Base-by-base conservation (phyloP, 2,113 vertebrate genomes). In the Stigmatopora nigra region DNA sequence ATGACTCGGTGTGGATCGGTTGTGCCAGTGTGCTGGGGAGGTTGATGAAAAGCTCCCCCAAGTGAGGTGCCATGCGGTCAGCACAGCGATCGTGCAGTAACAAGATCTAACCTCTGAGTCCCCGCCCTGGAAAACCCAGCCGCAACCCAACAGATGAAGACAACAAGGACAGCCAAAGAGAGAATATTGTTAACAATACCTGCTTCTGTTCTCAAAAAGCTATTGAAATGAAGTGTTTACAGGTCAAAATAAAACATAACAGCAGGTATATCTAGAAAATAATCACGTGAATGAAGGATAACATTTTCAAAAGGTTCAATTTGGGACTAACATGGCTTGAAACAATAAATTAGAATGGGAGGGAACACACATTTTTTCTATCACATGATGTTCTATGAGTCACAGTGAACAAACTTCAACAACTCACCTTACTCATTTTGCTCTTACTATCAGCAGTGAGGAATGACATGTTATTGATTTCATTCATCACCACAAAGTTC, bases 381-480 rank as follows among this genome's bases (percentile, higher is more conserved):
- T 10, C n/a, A 58, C 6, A 22, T 59, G 14, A 59, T 3, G 17
- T 36, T 36, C 20, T 9, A n/a, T 59, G 35, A 20, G 36, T 5
- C 56, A n/a, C 59, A 15, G 52, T 20, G 41, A 17, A 7, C 51
- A 56, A 46, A 52, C 56, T 15, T 16, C 14, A 25, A 57, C 1
- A 1, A 25, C 92, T 85, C 71, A 95, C 95, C 93, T 95, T 98
- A 84, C 92, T 94, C 95, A 98, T 98, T 81, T 98, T 98, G 84
- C 95, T 98, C 79, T 96, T 97, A 89, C 92, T 98, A 87, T 97
- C 95, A 1, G 94, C 95, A 0, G 94, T 98, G 78, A 98, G 92
- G 82, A 98, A 98, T 16, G 94, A 95, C 95, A 98, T 98, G 87
- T 98, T 98, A 87, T 98, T 98, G 78, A 98, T 98, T 84, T 97